Evolutionary conservation across 2,113 vertebrate species (phyloP), one percentile per base, ranked within the genome.

Genomic region (Sylvilagus bachmani): DNA sequence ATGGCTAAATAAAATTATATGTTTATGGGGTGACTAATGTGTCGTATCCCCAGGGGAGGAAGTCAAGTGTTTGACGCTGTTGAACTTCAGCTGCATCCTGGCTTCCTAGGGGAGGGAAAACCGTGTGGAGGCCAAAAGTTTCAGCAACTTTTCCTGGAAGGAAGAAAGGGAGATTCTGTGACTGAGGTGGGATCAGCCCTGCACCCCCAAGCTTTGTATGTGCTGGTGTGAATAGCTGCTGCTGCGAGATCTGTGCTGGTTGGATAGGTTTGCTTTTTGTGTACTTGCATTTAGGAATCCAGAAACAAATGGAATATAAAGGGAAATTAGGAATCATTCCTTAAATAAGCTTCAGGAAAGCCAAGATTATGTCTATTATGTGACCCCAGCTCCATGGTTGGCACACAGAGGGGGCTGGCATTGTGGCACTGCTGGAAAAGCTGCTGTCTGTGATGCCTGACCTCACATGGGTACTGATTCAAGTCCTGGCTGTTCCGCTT

Each of bases 11-110:
- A 96, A 91, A 95, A 95, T 93, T 24, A 84, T 91, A 94, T 33
- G 70, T 95, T 97, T 95, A 91, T 79, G 78, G 86, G 80, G 75
- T 93, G 91, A 94, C 86, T 95, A 95, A 97, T 86, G 38, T 0
- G 0, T 75, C 80, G 77, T 62, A 58, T 73, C 86, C 83, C 14
- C 67, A 22, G 79, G 67, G 95, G 66, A 73, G 64, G 79, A 83
- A 73, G 83, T 80, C 83, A 84, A 94, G 44, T 27, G 66, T 33
- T 96, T 67, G 73, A 69, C 8, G 0, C 29, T 74, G 64, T 49
- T 49, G 55, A 93, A 49, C 67, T 49, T 55, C 70, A 77, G 21
- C 61, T 51, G 78, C 89, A 77, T 93, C 49, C 75, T 80, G 53
- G n/a, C 69, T 80, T 93, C 78, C 27, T 5, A 22, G 74, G 31